phyloP scores from a whole-genome alignment of 2,888 invertebrate species.

The Brenthis daphne region DNA sequence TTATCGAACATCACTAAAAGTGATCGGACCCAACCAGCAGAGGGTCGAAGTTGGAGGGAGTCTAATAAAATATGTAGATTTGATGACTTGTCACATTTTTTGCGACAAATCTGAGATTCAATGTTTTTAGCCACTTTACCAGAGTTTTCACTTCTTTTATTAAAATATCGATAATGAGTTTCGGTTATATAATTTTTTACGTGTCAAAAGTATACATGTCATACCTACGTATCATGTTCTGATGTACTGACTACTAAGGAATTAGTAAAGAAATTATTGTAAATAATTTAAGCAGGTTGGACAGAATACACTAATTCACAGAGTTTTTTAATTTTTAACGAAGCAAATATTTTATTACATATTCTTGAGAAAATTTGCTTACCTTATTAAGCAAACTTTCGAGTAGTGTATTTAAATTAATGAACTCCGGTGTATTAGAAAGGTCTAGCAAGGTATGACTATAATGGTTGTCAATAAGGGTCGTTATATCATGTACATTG shows the following conservation, averaged over 20 bases:
- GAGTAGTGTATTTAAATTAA: no score
- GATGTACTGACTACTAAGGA: no score
- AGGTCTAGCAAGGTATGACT: neutral
- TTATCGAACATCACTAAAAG: constrained; percentile 55
- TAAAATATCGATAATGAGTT: constrained; percentile 50
- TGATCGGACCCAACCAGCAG: constrained; percentile 62
- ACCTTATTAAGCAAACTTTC: no score
- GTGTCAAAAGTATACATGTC: neutral
- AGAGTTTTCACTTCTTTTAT: constrained; percentile 46
- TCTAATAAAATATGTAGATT: constrained; percentile 82
- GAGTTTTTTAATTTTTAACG: no score
- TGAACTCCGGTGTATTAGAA: no score
- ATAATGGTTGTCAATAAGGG: neutral
- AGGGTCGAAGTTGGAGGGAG: constrained; percentile 73
- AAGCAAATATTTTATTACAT: no score
- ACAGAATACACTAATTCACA: no score
- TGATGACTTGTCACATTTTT: constrained; percentile 83
- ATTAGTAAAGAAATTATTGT: no score
- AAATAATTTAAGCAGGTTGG: no score
- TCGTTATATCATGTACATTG: neutral
- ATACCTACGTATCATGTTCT: no score
- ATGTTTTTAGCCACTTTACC: constrained; percentile 72
- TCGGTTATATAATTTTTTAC: constrained; percentile 9
- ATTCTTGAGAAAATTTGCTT: no score
- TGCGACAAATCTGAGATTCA: constrained; percentile 79